Conservation (phyloP, 2,888 invertebrate species). For the Himalopsyche japonica region DNA sequence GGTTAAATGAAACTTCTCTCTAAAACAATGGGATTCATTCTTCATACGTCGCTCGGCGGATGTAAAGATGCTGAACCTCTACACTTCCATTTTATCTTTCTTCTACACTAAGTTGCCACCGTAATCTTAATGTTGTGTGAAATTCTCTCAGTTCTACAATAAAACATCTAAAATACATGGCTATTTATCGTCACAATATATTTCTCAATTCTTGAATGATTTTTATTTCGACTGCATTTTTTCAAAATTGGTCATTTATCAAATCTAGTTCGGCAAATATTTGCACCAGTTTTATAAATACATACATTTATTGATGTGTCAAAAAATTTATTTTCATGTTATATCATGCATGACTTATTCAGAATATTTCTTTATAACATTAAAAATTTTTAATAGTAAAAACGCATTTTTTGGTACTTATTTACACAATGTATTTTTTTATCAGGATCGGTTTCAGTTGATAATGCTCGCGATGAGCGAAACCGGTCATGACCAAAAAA, state of each 20-base stretch:
- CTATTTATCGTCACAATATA: background rate
- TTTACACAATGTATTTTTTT: too few species aligned
- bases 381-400: too few species aligned
- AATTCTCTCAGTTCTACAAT: background rate
- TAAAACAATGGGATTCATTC: conserved; percentile 20
- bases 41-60: conserved; percentile 15
- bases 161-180: background rate
- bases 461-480: too few species aligned
- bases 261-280: too few species aligned
- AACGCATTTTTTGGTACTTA: too few species aligned
- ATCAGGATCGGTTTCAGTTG: too few species aligned
- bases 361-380: too few species aligned
- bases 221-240: background rate
- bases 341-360: too few species aligned
- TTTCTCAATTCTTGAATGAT: background rate
- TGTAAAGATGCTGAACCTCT: conserved; percentile 13
- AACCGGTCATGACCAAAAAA: too few species aligned
- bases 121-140: conserved; percentile 30
- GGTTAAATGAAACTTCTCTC: background rate
- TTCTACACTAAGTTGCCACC: conserved; percentile 13
- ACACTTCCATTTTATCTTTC: conserved; percentile 9
- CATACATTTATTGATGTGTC: too few species aligned
- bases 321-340: too few species aligned
- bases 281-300: too few species aligned
- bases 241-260: background rate